Conservation (phyloP, 2,113 vertebrate species). For the Neogale vison region DNA sequence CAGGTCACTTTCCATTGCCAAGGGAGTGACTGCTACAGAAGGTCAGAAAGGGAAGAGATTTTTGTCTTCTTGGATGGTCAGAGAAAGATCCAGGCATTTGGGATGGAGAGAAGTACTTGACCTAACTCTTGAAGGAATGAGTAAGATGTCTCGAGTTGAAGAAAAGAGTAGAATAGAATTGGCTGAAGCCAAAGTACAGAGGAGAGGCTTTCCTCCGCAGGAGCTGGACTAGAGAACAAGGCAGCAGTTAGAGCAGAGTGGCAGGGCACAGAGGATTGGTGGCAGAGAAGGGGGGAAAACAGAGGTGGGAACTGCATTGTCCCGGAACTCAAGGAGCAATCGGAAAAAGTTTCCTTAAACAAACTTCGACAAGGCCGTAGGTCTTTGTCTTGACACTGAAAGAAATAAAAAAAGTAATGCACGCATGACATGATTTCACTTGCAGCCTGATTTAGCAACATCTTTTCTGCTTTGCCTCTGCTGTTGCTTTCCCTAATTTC, state of each 20-base stretch:
- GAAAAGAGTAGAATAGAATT: neutral
- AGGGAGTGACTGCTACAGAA: neutral
- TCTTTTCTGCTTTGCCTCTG: constrained; percentile 83
- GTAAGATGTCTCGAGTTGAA: neutral
- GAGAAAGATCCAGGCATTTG: neutral
- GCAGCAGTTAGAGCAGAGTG: neutral
- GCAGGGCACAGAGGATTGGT: neutral
- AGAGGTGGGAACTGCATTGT: neutral
- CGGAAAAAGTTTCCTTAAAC: constrained; percentile 44
- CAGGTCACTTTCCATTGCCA: constrained; percentile 52
- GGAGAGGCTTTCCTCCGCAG: neutral
- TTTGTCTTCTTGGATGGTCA: neutral
- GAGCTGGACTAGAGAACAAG: neutral
- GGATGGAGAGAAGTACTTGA: neutral
- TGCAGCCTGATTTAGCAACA: constrained; percentile 83
- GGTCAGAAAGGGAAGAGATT: neutral
- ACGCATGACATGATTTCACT: constrained; percentile 81
- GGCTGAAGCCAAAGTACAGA: neutral
- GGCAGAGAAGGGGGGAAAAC: neutral
- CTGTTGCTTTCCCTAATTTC: constrained; percentile 85
- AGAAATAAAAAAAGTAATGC: constrained; percentile 80
- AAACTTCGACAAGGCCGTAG: constrained; percentile 75
- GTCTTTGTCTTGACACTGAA: constrained; percentile 77
- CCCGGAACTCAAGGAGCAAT: neutral
- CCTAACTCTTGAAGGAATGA: neutral